A percentile compares a stretch with the other conserved stretches of the same genome.
Conservation (phyloP, 2,888 invertebrate genomes). For the Leistus spinibarbis region DNA sequence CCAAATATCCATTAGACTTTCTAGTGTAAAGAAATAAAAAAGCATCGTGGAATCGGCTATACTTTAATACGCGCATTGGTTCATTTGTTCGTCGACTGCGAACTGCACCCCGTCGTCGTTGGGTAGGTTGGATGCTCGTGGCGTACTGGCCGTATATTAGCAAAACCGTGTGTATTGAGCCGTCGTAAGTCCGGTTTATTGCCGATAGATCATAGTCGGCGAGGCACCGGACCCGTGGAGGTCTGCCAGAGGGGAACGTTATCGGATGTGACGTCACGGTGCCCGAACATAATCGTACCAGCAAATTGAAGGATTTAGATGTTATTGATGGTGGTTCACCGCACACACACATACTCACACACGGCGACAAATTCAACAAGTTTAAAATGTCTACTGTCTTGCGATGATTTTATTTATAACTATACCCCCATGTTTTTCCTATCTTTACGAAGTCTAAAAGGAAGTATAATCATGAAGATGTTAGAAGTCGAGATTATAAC, state of each 20-base stretch:
- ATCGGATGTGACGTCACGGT: conserved; percentile 33
- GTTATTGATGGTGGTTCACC: conserved; percentile 29
- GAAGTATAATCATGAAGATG: too few species aligned
- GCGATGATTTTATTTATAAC: not conserved
- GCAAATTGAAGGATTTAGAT: conserved; percentile 38
- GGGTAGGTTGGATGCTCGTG: not conserved
- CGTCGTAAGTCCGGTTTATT: conserved; percentile 38
- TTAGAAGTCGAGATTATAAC: too few species aligned
- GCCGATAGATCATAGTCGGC: conserved; percentile 36
- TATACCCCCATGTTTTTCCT: too few species aligned
- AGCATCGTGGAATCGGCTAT: not conserved
- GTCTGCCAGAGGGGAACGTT: conserved; percentile 14
- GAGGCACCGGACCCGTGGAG: not conserved
- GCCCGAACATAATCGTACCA: conserved; percentile 35
- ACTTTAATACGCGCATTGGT: not conserved
- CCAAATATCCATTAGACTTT: not conserved
- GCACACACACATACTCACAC: not conserved
- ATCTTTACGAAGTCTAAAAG: too few species aligned
- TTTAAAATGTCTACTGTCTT: conserved; percentile 11
- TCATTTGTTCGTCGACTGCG: not conserved
- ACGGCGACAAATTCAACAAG: conserved; percentile 20
- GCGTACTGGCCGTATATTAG: conserved; percentile 29
- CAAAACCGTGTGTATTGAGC: conserved; percentile 35
- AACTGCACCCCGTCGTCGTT: not conserved
- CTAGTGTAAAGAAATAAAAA: not conserved